Base-by-base conservation (phyloP, 2,113 vertebrate genomes). In the Leptobrachium leishanense region DNA sequence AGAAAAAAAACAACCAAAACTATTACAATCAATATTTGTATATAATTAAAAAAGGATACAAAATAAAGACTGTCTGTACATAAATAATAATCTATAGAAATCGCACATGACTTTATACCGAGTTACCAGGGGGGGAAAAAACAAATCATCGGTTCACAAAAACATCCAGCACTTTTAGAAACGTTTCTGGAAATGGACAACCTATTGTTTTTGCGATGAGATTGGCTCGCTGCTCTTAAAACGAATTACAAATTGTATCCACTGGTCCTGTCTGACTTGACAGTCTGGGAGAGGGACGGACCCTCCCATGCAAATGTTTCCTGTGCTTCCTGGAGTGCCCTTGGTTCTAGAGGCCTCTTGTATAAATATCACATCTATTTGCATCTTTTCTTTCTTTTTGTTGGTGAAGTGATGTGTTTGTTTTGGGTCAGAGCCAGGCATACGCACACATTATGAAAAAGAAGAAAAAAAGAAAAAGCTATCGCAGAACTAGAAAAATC, bases 371-470 rank as follows among this genome's bases (percentile, higher is more conserved):
- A 73, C 70, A 80, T 74, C 64, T 80, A 80, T 80, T 80, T 80
- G 77, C 77, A 80, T 80, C 77, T 74, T 80, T 73, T 80, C 71
- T 68, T 80, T 80, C 77, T 80, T 80, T 80, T 80, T 74, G 77
- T 68, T 80, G 77, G 70, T 79, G 57, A 79, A 80, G 64, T 53
- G 77, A 74, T 62, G 71, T 80, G 77, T 80, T 73, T 80, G 71
- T 74, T 74, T 74, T 80, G 77, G 77, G 53, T 68, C 53, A 44
- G 12, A 13, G 77, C 77, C 77, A 80, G 71, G 68, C 31, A 79
- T 12, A 73, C 70, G 44, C 44, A 54, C 68, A 79, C 74, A 68
- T 55, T 54, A 78, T 31, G 20, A 31, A 31, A 31, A 31, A 31
- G 20, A 31, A 31, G 20, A 31, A 31, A 31, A 31, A 31, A 31